Percentiles rank a stretch among this genome's conserved stretches.
Evolutionary conservation across 2,113 vertebrate species (phyloP).

Genomic region (Solenodon paradoxus): DNA sequence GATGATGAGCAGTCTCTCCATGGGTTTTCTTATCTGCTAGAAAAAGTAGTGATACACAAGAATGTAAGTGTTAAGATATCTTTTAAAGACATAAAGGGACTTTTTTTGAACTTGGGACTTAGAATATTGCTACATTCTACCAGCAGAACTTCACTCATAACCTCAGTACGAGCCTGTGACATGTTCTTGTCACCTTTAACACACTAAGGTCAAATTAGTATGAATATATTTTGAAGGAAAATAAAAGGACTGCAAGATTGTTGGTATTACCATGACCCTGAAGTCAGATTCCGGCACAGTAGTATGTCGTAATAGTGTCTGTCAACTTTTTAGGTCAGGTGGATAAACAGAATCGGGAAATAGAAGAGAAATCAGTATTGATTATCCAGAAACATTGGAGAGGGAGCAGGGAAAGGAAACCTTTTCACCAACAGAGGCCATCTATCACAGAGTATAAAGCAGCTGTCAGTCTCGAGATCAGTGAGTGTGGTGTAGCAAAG

Average conservation of each 20-base stretch:
- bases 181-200: neutral
- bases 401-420: slow-evolving; percentile 87
- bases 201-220: slow-evolving; percentile 36
- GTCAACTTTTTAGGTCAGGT: slow-evolving; percentile 85
- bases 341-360: slow-evolving; percentile 87
- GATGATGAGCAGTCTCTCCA: neutral
- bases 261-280: neutral
- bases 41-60: slow-evolving; percentile 31
- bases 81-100: neutral
- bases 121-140: neutral
- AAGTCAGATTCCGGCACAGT: slow-evolving; percentile 26
- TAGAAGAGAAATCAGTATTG: slow-evolving; percentile 89
- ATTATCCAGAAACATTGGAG: slow-evolving; percentile 93
- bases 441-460: slow-evolving; percentile 86
- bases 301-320: slow-evolving; percentile 63
- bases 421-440: slow-evolving; percentile 82
- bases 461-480: slow-evolving; percentile 88
- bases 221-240: slow-evolving; percentile 17
- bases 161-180: neutral
- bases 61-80: slow-evolving; percentile 20
- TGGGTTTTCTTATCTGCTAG: neutral
- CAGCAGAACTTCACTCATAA: neutral
- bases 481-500: slow-evolving; percentile 79
- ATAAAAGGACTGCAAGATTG: neutral
- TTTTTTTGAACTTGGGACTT: neutral